Evolutionary conservation across 92 coral and sea anemone genomes (phyloP).

Genomic region (Virgularia gustaviana): DNA sequence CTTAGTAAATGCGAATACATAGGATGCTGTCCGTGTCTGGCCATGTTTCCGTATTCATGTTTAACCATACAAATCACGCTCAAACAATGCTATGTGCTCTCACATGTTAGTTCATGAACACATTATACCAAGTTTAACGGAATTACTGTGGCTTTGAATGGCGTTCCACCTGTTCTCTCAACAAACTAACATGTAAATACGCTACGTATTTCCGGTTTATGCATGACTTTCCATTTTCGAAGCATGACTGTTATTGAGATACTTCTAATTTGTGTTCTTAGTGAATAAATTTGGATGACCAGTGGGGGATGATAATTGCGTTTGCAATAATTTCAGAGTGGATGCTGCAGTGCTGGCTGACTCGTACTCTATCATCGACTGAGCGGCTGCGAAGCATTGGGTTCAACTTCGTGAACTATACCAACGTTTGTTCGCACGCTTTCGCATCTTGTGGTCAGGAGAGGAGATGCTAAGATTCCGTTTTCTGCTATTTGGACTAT

Average conservation of each 20-base stretch:
- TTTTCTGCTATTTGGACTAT: neutral
- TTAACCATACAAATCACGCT: no score
- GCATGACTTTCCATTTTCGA: conserved; percentile 7
- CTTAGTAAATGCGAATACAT: neutral
- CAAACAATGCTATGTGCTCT: no score
- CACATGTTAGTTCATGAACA: neutral
- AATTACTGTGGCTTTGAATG: no score
- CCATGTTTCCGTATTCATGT: neutral
- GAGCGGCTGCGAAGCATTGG: conserved; percentile 2
- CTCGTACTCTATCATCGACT: conserved; percentile 19
- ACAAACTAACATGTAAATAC: conserved; percentile 15
- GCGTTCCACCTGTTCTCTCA: conserved; percentile 34
- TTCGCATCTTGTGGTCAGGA: conserved; percentile 25
- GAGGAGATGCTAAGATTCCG: conserved; percentile 24
- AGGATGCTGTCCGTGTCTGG: neutral
- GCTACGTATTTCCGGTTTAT: neutral
- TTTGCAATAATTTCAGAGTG: conserved; percentile 28
- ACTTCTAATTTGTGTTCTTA: conserved; percentile 34
- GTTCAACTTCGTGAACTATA: no score
- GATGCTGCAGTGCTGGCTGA: conserved; percentile 6
- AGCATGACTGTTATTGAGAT: conserved; percentile 22
- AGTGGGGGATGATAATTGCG: conserved; percentile 38
- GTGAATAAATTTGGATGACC: conserved; percentile 15
- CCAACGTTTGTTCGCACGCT: conserved; percentile 10
- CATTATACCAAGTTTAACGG: neutral